phyloP scores from a whole-genome alignment of 2,888 invertebrate genomes.

The Parochlus steinenii region DNA sequence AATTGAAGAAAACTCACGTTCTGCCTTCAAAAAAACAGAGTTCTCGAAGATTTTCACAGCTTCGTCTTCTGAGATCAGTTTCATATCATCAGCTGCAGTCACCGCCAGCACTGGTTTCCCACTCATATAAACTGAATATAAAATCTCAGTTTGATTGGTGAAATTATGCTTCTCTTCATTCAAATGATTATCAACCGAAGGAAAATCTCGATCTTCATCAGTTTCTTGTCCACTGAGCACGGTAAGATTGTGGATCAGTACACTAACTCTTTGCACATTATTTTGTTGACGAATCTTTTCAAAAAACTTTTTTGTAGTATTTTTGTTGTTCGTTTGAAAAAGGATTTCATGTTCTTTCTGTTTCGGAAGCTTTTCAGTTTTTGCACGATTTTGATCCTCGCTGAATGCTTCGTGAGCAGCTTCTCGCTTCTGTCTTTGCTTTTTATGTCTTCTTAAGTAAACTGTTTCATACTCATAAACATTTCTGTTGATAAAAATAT shows the following conservation, averaged over 20 bases:
- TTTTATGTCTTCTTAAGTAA: too few relatives aligned
- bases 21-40: slow-evolving; percentile 63
- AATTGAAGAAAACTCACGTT: slow-evolving; percentile 46
- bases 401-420: too few relatives aligned
- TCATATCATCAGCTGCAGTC: slow-evolving; percentile 70
- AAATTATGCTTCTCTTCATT: slow-evolving; percentile 12
- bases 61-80: slow-evolving; percentile 59
- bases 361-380: slow-evolving; percentile 1
- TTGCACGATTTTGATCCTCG: too few relatives aligned
- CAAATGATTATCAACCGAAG: too few relatives aligned
- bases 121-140: slow-evolving; percentile 66
- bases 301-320: background rate
- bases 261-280: slow-evolving; percentile 36
- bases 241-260: slow-evolving; percentile 50
- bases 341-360: slow-evolving; percentile 1
- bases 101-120: slow-evolving; percentile 65
- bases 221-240: slow-evolving; percentile 9
- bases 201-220: too few relatives aligned
- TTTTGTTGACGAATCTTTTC: slow-evolving; percentile 6
- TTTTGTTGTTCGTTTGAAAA: slow-evolving; percentile 1
- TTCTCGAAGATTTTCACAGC: slow-evolving; percentile 57
- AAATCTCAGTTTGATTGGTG: slow-evolving; percentile 38
- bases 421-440: slow-evolving; percentile 12
- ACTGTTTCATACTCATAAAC: slow-evolving; percentile 12
- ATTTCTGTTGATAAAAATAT: slow-evolving; percentile 18